These are phyloP conservation scores for Pammene fasciana DNA, from an alignment of 2,888 invertebrate genomes.

Conservation along the genomic window DNA sequence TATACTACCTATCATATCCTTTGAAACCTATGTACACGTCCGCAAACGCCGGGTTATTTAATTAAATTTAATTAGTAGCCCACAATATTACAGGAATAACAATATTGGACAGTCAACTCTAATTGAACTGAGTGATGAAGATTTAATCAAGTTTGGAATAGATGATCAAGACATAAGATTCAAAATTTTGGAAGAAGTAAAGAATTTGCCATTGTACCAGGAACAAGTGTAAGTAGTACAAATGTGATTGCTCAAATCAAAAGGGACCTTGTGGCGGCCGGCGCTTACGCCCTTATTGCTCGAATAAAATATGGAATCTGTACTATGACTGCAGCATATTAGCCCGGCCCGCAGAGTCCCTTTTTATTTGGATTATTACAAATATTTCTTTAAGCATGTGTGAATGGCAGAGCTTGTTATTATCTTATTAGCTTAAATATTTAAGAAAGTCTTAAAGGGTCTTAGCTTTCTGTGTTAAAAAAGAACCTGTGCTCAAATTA, in stretches of 20 bases:
- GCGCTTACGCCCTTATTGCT: too few species aligned
- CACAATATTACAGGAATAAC: slow-evolving; percentile 58
- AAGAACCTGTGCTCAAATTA: too few species aligned
- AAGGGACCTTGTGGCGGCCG: too few species aligned
- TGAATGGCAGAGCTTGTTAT: not conserved
- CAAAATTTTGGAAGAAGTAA: slow-evolving; percentile 67
- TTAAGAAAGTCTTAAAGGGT: too few species aligned
- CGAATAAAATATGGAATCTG: too few species aligned
- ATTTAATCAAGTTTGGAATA: slow-evolving; percentile 71
- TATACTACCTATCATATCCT: too few species aligned
- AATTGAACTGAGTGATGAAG: slow-evolving; percentile 71
- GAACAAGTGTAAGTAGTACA: slow-evolving; percentile 52
- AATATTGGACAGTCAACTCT: slow-evolving; percentile 75
- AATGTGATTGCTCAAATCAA: not conserved
- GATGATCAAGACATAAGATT: slow-evolving; percentile 64
- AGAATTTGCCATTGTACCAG: slow-evolving; percentile 70
- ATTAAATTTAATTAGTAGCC: slow-evolving; percentile 1
- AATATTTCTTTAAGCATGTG: not conserved
- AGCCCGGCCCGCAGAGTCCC: too few species aligned
- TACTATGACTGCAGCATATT: too few species aligned
- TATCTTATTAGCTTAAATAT: not conserved
- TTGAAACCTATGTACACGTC: not conserved
- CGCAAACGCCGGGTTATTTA: too few species aligned
- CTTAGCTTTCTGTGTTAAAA: too few species aligned
- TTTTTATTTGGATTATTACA: not conserved